A percentile compares a stretch with the other conserved stretches of the same genome.
phyloP scores from a whole-genome alignment of 2,113 vertebrate species.

The Coptodon rendalli region DNA sequence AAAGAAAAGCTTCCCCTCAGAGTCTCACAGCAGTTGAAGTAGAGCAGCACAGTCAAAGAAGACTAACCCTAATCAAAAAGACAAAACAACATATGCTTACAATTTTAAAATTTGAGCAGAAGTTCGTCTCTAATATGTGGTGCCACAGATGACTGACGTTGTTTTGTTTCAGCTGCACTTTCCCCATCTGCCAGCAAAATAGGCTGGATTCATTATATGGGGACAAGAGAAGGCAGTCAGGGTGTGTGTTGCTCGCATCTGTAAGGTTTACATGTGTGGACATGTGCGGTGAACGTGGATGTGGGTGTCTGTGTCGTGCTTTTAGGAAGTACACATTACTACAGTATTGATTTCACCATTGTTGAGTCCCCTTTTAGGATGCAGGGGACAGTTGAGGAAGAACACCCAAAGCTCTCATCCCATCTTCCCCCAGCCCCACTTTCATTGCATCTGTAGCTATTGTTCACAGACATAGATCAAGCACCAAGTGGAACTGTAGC shows the following conservation, averaged over 20 bases:
- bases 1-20: conserved; percentile 27
- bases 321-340: conserved; percentile 54
- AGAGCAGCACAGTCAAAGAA: conserved; percentile 55
- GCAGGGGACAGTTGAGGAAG: conserved; percentile 76
- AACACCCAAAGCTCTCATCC: conserved; percentile 60
- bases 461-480: conserved; percentile 78
- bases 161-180: conserved; percentile 74
- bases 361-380: conserved; percentile 81
- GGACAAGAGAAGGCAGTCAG: conserved; percentile 65
- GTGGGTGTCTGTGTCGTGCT: conserved; percentile 16
- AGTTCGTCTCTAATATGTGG: conserved; percentile 67
- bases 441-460: conserved; percentile 70
- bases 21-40: conserved; percentile 34
- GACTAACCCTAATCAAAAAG: conserved; percentile 57
- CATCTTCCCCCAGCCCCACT: conserved; percentile 51
- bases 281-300: conserved; percentile 15
- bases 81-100: conserved; percentile 74
- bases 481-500: conserved; percentile 53
- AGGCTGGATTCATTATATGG: conserved; percentile 66
- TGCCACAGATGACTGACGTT: conserved; percentile 80
- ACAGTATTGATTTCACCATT: conserved; percentile 78
- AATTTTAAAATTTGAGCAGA: conserved; percentile 58
- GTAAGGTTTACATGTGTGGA: background rate
- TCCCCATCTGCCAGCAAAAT: conserved; percentile 79
- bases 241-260: conserved; percentile 7